Evolutionary conservation across 2,797 vertebrate genomes (phyloP).

Genomic region (Lates japonicus): DNA sequence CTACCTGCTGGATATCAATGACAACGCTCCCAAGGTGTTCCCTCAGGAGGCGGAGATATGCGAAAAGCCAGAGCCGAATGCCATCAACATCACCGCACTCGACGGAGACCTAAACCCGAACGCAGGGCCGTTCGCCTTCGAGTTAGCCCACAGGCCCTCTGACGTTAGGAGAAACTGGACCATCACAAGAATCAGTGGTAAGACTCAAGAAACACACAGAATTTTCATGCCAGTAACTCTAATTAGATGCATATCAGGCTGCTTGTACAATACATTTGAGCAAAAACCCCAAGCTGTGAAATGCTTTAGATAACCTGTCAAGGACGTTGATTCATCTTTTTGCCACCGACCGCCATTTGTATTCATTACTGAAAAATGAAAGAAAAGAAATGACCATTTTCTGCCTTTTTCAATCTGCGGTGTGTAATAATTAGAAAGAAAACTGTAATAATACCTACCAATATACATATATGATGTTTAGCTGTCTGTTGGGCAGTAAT

Average conservation of each 20-base stretch:
- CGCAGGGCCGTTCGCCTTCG: slow-evolving; percentile 95
- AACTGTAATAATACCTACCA: not conserved
- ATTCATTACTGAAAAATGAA: slow-evolving; percentile 4
- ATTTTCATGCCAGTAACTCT: not conserved
- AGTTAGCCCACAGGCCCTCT: slow-evolving; percentile 89
- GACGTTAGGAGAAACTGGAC: slow-evolving; percentile 96
- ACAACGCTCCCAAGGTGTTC: slow-evolving; percentile 95
- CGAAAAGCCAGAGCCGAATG: slow-evolving; percentile 93
- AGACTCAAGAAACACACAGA: slow-evolving; percentile 37
- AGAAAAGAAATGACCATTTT: not conserved
- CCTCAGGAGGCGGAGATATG: slow-evolving; percentile 95
- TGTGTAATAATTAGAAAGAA: slow-evolving; percentile 22
- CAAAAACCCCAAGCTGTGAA: not conserved
- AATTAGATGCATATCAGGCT: not conserved
- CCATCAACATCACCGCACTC: slow-evolving; percentile 96
- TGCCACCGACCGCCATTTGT: not conserved
- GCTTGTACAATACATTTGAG: slow-evolving; percentile 1
- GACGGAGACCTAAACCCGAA: slow-evolving; percentile 96
- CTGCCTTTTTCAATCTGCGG: not conserved
- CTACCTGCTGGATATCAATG: slow-evolving; percentile 94
- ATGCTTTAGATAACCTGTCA: slow-evolving; percentile 15
- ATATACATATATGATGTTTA: not conserved
- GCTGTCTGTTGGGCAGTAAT: slow-evolving; percentile 21
- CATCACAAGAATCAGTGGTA: slow-evolving; percentile 94
- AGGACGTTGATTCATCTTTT: slow-evolving; percentile 13